These are phyloP conservation scores for Pseudochaenichthys georgianus DNA, from an alignment of 2,797 vertebrate genomes.

Conservation along the genomic window DNA sequence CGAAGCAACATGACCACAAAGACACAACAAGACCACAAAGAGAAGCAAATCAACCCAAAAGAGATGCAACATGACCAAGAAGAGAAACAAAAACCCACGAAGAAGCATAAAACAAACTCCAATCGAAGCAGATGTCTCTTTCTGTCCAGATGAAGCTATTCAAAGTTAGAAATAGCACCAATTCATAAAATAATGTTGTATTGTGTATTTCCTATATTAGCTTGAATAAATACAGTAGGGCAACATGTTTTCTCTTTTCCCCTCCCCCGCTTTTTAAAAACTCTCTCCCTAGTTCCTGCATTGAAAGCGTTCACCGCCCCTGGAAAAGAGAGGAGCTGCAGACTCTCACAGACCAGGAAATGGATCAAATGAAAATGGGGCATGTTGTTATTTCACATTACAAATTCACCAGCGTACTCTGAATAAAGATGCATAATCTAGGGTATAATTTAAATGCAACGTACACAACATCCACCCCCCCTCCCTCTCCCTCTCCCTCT, in stretches of 20 bases:
- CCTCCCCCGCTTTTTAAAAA: not conserved
- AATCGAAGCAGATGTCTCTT: not conserved
- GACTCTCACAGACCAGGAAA: constrained; percentile 43
- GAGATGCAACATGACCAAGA: not conserved
- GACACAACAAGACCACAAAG: not conserved
- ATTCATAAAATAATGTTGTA: not conserved
- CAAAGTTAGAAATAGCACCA: not conserved
- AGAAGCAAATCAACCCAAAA: not conserved
- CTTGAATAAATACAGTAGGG: not conserved
- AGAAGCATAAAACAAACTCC: not conserved
- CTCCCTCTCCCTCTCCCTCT: constrained; percentile 6
- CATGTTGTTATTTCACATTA: constrained; percentile 58
- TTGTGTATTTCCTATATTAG: not conserved
- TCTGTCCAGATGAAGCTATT: not conserved
- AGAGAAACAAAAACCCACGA: not conserved
- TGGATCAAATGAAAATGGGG: constrained; percentile 55
- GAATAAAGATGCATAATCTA: constrained; percentile 69
- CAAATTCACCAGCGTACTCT: constrained; percentile 54
- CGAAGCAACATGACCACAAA: not conserved
- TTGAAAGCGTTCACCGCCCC: not conserved
- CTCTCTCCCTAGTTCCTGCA: not conserved
- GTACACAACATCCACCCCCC: constrained; percentile 57
- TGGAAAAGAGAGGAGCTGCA: constrained; percentile 30
- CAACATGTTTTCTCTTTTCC: not conserved
- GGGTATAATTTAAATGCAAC: constrained; percentile 75